phyloP scores from a whole-genome alignment of 1,140 invertebrate genomes.

The Medauroidea extradentata region DNA sequence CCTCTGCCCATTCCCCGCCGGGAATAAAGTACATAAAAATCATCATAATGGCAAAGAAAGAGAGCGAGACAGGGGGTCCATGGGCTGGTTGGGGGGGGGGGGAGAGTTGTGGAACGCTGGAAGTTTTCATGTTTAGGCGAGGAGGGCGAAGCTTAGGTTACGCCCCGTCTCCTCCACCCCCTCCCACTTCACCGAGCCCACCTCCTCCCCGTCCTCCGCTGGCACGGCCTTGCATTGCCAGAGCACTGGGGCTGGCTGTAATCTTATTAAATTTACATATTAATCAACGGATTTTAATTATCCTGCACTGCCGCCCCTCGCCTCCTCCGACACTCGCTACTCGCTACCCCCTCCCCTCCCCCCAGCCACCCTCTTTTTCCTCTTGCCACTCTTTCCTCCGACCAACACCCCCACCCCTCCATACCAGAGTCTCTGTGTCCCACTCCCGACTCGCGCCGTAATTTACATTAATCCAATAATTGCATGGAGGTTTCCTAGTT shows the following conservation, averaged over 20 bases:
- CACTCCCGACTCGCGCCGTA: slow-evolving; percentile 54
- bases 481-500: slow-evolving; percentile 86
- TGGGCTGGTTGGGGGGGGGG: not conserved
- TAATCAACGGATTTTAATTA: slow-evolving; percentile 97
- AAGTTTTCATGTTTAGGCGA: no score
- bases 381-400: no score
- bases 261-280: slow-evolving; percentile 98
- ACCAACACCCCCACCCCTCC: slow-evolving; percentile 21
- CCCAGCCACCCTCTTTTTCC: no score
- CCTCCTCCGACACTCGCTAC: slow-evolving; percentile 39
- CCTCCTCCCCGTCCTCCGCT: no score
- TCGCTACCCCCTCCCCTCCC: slow-evolving; percentile 35
- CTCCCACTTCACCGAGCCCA: no score
- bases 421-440: slow-evolving; percentile 15
- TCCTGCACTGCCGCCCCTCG: slow-evolving; percentile 44
- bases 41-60: no score
- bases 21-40: no score
- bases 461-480: slow-evolving; percentile 93
- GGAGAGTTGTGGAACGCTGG: not conserved
- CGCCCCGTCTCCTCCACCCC: no score
- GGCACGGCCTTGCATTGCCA: no score
- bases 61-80: not conserved
- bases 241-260: slow-evolving; percentile 52
- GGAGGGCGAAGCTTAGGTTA: no score
- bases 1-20: no score